Evolutionary conservation across 2,797 vertebrate species (phyloP).

Genomic region (Balearica regulorum): DNA sequence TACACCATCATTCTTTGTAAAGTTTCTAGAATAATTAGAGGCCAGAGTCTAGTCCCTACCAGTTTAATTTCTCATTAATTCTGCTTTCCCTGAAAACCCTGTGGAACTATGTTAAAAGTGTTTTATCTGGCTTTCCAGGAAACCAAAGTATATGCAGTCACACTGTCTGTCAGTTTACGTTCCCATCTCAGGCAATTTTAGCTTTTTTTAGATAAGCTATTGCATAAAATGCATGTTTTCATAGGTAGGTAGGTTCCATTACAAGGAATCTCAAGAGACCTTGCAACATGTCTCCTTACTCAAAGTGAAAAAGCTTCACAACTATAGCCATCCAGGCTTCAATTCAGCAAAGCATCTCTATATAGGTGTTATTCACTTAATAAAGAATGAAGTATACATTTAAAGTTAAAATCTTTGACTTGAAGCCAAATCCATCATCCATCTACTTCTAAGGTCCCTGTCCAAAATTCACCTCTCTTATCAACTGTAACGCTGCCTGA

Average conservation of each 20-base stretch:
- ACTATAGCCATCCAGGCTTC: neutral
- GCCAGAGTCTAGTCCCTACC: neutral
- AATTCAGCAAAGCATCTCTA: neutral
- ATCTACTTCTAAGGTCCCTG: neutral
- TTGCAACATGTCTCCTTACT: neutral
- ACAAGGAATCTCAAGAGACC: neutral
- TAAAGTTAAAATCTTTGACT: neutral
- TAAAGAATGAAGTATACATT: neutral
- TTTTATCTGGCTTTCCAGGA: neutral
- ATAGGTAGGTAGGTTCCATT: neutral
- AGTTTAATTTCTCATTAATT: neutral
- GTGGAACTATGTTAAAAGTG: neutral
- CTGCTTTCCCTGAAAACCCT: neutral
- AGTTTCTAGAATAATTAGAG: neutral
- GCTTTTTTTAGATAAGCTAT: neutral
- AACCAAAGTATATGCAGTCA: neutral
- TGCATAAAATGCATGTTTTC: neutral
- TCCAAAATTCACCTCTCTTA: neutral
- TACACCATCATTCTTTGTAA: neutral
- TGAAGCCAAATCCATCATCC: neutral
- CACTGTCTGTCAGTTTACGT: too few species aligned
- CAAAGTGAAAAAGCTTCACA: neutral
- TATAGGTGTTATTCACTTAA: neutral
- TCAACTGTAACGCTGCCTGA: neutral
- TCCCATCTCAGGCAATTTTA: too few species aligned